Base-by-base conservation (phyloP, 2,888 invertebrate genomes). In the Agrilus biguttatus region DNA sequence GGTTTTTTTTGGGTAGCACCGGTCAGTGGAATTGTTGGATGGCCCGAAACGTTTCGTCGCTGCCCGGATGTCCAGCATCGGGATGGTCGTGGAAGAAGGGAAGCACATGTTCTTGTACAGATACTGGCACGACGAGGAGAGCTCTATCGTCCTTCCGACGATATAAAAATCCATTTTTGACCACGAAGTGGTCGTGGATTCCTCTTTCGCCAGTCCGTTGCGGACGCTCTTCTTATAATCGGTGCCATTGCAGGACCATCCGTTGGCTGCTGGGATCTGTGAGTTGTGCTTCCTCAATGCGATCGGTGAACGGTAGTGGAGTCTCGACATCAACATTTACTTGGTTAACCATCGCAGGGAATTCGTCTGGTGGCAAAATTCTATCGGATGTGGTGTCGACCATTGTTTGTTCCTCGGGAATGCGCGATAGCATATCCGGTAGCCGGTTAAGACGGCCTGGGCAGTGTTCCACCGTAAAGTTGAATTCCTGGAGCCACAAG, bases 391-490 rank as follows among this genome's bases (percentile, higher is more conserved):
- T 28, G 1, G 23, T 35, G 36, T 19, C 40, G 2, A 5, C 23
- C 7, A 5, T 12, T 23, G 3, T 8, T 10, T 37, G 23, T 12
- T 35, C n/a, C 1, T 14, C 21, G 8, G 51, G 50, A 8, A 45
- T 14, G 3, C 49, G 39, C 6, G 50, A 51, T 6, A 53, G 46
- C 1, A 39, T 33, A 39, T 53, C 51, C 2, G 50, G 46, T 13
- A 51, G 42, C 14, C 49, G 43, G 43, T 52, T 53, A 14, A 42
- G 39, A 33, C 43, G 33, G 5, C 53, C 50, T 4, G 51, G 48
- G n/a, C 43, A 42, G 39, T 53, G 59, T 3, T 59, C 54, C 0
- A 54, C 45, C 5, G 44, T 42, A 36, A 47, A 51, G 7, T 35
- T 41, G 34, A 50, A 50, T 33, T 52, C 42, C 35, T 52, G 51